phyloP scores from a whole-genome alignment of 2,888 invertebrate species.

The Melipona bicolor region DNA sequence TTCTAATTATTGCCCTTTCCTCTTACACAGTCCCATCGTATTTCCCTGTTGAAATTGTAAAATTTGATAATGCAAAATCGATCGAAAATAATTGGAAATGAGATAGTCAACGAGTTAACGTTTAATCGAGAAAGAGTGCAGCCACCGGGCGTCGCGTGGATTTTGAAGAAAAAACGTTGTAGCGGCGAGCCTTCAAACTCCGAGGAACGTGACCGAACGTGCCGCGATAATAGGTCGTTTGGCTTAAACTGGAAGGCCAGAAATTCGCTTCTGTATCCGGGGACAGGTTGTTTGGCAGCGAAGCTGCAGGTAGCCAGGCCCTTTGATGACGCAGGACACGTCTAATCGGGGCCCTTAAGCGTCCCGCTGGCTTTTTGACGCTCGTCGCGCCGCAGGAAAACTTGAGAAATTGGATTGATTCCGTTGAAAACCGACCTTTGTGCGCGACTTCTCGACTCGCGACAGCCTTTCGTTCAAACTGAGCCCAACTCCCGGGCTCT shows the following conservation, averaged over 20 bases:
- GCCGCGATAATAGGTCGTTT: constrained; percentile 76
- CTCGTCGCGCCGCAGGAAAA: constrained; percentile 37
- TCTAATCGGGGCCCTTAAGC: constrained; percentile 73
- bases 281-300: constrained; percentile 72
- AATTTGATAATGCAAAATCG: too few relatives aligned
- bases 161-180: constrained; percentile 5
- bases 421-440: constrained; percentile 48
- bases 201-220: constrained; percentile 71
- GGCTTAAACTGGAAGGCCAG: constrained; percentile 71
- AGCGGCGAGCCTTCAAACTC: not conserved
- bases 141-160: constrained; percentile 2
- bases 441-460: constrained; percentile 62
- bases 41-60: too few relatives aligned
- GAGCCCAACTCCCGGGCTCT: too few relatives aligned
- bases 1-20: too few relatives aligned
- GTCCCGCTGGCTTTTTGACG: constrained; percentile 74
- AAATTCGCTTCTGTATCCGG: constrained; percentile 58
- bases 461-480: not conserved
- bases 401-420: constrained; percentile 62
- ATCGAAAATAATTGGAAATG: too few relatives aligned
- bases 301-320: constrained; percentile 61
- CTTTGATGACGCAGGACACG: constrained; percentile 56
- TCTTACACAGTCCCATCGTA: too few relatives aligned
- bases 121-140: not conserved
- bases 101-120: too few relatives aligned